Percentiles rank a stretch among this genome's conserved stretches.
Conservation (phyloP, 2,113 vertebrate genomes). For the Diphyllodes magnificus region DNA sequence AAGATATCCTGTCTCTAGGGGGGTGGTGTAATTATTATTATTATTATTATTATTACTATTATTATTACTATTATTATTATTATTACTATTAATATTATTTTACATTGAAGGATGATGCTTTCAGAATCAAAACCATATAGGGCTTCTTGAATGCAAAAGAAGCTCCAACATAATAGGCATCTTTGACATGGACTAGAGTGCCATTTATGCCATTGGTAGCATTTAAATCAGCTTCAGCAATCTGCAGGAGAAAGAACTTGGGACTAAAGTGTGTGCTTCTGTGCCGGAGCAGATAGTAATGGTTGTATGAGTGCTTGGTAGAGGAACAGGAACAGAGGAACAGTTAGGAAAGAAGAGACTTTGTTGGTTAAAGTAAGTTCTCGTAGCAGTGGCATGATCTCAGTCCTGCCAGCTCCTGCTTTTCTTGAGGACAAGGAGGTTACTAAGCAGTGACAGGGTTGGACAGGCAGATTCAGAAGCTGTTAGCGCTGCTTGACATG, state of each 20-base stretch:
- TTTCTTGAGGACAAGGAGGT: neutral
- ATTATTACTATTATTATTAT: neutral
- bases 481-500: neutral
- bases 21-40: accelerated
- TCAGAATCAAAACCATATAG: neutral
- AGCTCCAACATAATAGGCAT: neutral
- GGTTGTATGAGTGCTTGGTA: neutral
- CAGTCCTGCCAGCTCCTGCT: neutral
- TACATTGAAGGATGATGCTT: neutral
- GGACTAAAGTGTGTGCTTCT: neutral
- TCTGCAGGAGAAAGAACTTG: neutral
- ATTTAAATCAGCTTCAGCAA: neutral
- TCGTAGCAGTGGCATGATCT: neutral
- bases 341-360: neutral
- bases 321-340: neutral
- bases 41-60: neutral
- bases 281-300: neutral
- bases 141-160: neutral
- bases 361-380: neutral
- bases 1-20: neutral
- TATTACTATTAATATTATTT: neutral
- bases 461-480: neutral
- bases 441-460: neutral
- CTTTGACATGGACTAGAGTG: neutral
- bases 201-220: neutral